Evolutionary conservation across 1,140 invertebrate species (phyloP).

Genomic region (Holotrichia oblita): DNA sequence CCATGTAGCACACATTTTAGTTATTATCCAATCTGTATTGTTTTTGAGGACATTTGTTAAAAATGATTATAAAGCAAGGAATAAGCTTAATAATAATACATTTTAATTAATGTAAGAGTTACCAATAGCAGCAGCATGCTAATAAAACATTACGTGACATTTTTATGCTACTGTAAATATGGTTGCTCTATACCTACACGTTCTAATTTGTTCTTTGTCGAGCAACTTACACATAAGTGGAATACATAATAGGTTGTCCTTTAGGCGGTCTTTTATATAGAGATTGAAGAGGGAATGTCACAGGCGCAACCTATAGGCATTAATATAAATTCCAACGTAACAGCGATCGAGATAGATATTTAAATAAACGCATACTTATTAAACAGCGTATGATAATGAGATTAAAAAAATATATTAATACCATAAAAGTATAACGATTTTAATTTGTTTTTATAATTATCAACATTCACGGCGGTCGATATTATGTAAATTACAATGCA

Average conservation of each 20-base stretch:
- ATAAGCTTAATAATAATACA: too few relatives aligned
- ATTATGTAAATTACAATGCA: constrained; percentile 2
- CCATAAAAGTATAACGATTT: background rate
- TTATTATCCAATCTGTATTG: too few relatives aligned
- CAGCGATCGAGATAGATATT: background rate
- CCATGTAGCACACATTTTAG: too few relatives aligned
- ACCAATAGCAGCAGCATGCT: too few relatives aligned
- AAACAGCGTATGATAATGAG: too few relatives aligned
- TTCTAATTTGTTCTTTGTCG: background rate
- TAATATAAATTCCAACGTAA: background rate
- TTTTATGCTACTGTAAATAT: too few relatives aligned
- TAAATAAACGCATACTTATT: background rate
- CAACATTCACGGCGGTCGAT: background rate
- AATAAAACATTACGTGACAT: too few relatives aligned
- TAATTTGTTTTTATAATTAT: background rate
- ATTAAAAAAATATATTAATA: constrained; percentile 9
- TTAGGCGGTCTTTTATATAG: background rate
- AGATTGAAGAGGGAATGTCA: background rate
- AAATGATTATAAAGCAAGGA: too few relatives aligned
- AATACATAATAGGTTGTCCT: background rate
- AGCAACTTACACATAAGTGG: background rate
- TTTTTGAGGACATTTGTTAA: too few relatives aligned
- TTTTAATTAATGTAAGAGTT: too few relatives aligned
- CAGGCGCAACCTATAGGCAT: background rate
- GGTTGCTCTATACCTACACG: background rate